Evolutionary conservation across 2,113 vertebrate species (phyloP).

Genomic region (Megatriorchis doriae): DNA sequence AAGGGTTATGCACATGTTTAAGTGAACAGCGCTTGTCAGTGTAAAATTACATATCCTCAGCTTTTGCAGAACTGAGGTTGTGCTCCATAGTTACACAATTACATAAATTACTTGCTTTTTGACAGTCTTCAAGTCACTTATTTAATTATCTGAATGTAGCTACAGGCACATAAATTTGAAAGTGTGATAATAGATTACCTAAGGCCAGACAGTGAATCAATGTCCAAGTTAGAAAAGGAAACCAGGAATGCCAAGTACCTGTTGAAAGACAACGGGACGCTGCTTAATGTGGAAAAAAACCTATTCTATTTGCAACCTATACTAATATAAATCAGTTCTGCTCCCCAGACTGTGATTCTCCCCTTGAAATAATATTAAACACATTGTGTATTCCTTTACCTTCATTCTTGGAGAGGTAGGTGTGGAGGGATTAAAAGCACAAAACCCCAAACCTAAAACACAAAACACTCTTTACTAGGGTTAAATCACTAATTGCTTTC

Average conservation of each 20-base stretch:
- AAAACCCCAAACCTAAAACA: not conserved
- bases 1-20: not conserved
- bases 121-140: not conserved
- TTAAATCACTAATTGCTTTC: not conserved
- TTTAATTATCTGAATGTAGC: not conserved
- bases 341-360: not conserved
- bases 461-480: not conserved
- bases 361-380: not conserved
- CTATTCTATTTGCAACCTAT: not conserved
- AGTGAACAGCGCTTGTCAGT: not conserved
- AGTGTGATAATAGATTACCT: not conserved
- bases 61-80: not conserved
- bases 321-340: not conserved
- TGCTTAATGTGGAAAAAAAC: not conserved
- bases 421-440: not conserved
- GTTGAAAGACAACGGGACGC: not conserved
- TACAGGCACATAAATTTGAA: not conserved
- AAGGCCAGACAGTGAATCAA: slow-evolving; percentile 2
- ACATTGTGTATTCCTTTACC: not conserved
- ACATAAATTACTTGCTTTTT: not conserved
- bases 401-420: not conserved
- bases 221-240: not conserved
- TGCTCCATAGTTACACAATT: not conserved
- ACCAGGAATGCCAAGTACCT: not conserved
- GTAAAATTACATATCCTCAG: not conserved